Percentiles rank a stretch among this genome's conserved stretches.
Evolutionary conservation across 2,797 vertebrate species (phyloP).

Genomic region (Tamandua tetradactyla): DNA sequence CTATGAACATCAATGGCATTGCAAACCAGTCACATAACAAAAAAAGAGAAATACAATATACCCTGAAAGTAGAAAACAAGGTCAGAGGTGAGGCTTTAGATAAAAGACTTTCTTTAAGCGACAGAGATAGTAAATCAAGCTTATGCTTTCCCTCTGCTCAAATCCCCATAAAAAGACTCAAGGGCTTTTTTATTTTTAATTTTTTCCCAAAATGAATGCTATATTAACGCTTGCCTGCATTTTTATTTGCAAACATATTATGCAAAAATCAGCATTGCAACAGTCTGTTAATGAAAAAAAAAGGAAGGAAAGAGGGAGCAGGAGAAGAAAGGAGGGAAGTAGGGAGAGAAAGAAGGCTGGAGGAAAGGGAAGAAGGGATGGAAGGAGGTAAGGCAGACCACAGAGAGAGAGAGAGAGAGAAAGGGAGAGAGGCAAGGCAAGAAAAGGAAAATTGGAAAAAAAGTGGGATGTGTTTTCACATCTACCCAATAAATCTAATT

Average conservation of each 20-base stretch:
- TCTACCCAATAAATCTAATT: neutral
- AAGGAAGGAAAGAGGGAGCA: neutral
- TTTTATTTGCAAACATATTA: slow-evolving; percentile 37
- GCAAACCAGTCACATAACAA: slow-evolving; percentile 66
- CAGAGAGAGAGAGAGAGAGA: neutral
- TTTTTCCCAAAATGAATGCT: neutral
- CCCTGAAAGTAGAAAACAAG: slow-evolving; percentile 76
- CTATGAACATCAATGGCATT: slow-evolving; percentile 69
- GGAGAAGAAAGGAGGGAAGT: neutral
- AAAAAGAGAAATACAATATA: slow-evolving; percentile 55
- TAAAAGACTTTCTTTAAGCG: slow-evolving; percentile 61
- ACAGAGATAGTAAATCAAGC: slow-evolving; percentile 64
- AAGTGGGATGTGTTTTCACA: neutral
- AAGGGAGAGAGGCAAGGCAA: neutral
- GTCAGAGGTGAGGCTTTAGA: slow-evolving; percentile 57
- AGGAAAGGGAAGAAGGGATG: neutral
- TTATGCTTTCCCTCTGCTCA: slow-evolving; percentile 57
- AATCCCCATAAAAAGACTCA: slow-evolving; percentile 57
- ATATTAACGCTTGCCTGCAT: slow-evolving; percentile 44
- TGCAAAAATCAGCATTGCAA: neutral
- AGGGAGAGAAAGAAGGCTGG: neutral
- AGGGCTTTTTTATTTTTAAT: slow-evolving; percentile 52
- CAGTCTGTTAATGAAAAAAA: neutral
- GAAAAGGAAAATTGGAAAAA: neutral
- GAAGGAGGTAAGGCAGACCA: neutral